Percentiles rank a stretch among this genome's conserved stretches.
Conservation (phyloP, 2,797 vertebrate genomes). For the Coilia nasus region DNA sequence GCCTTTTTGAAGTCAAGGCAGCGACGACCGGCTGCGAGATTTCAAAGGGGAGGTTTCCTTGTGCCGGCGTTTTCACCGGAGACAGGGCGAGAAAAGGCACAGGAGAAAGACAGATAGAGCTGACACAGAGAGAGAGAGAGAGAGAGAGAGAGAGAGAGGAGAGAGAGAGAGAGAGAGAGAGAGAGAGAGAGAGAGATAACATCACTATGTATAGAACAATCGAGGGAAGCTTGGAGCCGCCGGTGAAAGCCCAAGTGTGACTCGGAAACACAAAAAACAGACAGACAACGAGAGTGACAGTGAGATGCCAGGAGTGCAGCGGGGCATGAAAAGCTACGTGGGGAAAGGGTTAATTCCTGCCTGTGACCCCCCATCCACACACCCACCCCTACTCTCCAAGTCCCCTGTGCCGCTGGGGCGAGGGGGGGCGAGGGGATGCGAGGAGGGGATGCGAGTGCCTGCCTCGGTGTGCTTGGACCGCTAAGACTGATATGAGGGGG, state of each 20-base stretch:
- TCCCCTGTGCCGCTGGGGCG: neutral
- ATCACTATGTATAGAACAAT: neutral
- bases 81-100: conserved; percentile 15
- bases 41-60: conserved; percentile 8
- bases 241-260: neutral
- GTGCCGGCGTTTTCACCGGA: conserved; percentile 19
- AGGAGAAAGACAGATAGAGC: neutral
- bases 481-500: neutral
- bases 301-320: neutral
- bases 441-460: neutral
- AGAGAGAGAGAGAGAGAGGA: neutral
- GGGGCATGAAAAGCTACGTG: neutral
- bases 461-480: neutral
- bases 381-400: too few relatives aligned
- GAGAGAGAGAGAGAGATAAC: neutral
- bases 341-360: neutral
- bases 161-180: neutral
- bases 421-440: neutral
- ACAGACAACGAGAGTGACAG: conserved; percentile 12
- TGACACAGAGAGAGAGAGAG: conserved; percentile 8
- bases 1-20: conserved; percentile 21
- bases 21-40: conserved; percentile 8
- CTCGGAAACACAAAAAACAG: neutral
- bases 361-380: neutral
- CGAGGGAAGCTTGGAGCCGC: neutral